Conservation (phyloP, 2,888 invertebrate genomes). For the Steinernema scapterisci region DNA sequence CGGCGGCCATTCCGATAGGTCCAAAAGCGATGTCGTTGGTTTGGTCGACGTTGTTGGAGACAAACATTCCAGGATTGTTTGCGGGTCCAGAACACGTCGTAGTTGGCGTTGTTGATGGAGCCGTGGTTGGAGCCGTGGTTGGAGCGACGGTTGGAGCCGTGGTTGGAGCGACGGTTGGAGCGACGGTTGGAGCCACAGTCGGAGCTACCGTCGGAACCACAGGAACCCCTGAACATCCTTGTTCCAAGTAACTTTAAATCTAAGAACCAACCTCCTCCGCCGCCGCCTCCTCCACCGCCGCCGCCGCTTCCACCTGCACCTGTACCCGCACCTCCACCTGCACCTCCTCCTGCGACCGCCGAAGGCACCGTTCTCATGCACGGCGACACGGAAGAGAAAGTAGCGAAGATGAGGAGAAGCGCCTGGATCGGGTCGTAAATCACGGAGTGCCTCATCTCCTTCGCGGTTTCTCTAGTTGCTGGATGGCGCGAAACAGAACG, state of each 20-base stretch:
- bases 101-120: background rate
- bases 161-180: background rate
- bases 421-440: background rate
- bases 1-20: background rate
- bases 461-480: background rate
- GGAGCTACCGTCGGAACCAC: background rate
- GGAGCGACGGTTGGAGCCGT: background rate
- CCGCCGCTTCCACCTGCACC: background rate
- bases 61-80: constrained; percentile 16
- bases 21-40: background rate
- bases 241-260: too few relatives aligned
- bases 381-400: background rate
- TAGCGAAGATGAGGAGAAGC: background rate
- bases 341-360: background rate
- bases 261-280: too few relatives aligned
- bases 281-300: too few relatives aligned
- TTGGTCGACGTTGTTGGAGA: background rate
- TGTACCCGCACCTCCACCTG: too few relatives aligned
- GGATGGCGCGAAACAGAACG: background rate
- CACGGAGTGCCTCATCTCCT: background rate
- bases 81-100: background rate
- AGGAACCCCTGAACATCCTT: background rate
- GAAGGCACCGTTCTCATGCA: background rate
- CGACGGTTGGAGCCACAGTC: background rate
- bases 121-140: background rate